These are phyloP conservation scores for Alligator mississippiensis DNA, from an alignment of 2,113 vertebrate genomes.

Conservation along the genomic window DNA sequence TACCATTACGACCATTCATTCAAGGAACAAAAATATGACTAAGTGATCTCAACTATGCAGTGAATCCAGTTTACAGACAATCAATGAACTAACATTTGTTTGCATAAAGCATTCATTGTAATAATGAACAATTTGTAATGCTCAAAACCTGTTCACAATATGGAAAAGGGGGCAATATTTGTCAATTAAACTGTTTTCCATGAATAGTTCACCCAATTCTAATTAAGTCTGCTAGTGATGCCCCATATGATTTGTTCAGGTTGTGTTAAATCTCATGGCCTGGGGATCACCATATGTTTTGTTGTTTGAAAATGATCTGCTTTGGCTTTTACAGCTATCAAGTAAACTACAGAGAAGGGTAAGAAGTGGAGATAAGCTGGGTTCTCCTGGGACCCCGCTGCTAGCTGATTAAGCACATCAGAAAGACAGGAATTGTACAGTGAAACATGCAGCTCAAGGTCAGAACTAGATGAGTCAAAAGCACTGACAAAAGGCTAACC, in stretches of 20 bases:
- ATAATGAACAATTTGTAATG: not conserved
- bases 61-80: not conserved
- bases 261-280: not conserved
- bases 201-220: not conserved
- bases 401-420: constrained; percentile 22
- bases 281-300: not conserved
- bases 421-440: not conserved
- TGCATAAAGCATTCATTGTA: constrained; percentile 3
- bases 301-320: not conserved
- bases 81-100: not conserved
- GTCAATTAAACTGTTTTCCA: not conserved
- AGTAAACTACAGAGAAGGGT: not conserved
- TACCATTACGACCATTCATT: not conserved
- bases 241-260: not conserved
- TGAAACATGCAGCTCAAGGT: constrained; percentile 30
- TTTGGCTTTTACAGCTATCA: not conserved
- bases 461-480: not conserved
- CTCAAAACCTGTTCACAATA: not conserved
- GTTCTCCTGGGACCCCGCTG: not conserved
- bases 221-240: not conserved
- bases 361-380: not conserved
- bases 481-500: not conserved
- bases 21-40: not conserved
- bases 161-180: not conserved
- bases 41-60: not conserved